Evolutionary conservation across 2,113 vertebrate species (phyloP).

Genomic region (Plecotus auritus): DNA sequence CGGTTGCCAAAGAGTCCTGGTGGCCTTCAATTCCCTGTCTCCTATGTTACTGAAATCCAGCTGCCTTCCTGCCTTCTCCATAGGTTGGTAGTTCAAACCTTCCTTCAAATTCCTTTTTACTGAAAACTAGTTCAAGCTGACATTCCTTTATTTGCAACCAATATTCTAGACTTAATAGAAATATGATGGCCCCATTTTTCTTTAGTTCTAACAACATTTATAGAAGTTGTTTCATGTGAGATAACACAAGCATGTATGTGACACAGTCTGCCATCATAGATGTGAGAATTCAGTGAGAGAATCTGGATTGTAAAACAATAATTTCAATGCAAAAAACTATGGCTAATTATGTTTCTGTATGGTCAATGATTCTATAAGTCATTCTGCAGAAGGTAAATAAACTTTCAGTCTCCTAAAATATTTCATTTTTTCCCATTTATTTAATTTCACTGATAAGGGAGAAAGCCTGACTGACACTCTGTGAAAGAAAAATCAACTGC

Average conservation of each 20-base stretch:
- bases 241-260: neutral
- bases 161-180: neutral
- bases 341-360: neutral
- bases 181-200: neutral
- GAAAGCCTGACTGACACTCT: slow-evolving; percentile 8
- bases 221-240: neutral
- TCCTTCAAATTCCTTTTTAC: neutral
- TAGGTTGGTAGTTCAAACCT: neutral
- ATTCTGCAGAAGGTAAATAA: neutral
- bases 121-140: neutral
- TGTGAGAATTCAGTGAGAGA: neutral
- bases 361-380: neutral
- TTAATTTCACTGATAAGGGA: slow-evolving; percentile 42
- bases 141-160: neutral
- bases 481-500: slow-evolving; percentile 28
- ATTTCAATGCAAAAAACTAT: neutral
- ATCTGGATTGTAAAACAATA: neutral
- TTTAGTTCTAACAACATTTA: neutral
- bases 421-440: neutral
- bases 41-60: neutral
- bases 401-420: neutral
- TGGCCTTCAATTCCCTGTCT: neutral
- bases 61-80: neutral
- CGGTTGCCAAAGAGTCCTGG: neutral
- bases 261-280: rapidly evolving